A percentile compares a stretch with the other conserved stretches of the same genome.
phyloP scores from a whole-genome alignment of 2,888 invertebrate species.

The Mimachlamys varia region DNA sequence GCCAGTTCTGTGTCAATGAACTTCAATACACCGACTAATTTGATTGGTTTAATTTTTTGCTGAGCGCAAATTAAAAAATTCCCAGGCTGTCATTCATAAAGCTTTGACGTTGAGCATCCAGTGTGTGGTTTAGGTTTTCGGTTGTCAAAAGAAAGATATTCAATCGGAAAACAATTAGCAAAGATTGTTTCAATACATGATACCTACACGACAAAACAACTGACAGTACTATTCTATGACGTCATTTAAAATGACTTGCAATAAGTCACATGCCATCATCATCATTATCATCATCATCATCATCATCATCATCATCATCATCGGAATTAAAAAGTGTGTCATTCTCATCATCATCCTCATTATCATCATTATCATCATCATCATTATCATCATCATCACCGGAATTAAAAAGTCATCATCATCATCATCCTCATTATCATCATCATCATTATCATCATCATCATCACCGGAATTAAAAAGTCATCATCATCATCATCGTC shows the following conservation, averaged over 20 bases:
- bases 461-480: no score
- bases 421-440: no score
- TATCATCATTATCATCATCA: no score
- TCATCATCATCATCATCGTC: no score
- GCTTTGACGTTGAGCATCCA: background rate
- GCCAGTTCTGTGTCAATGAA: background rate
- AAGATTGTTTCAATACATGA: background rate
- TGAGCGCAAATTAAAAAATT: slow-evolving; percentile 18
- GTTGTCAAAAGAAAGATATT: background rate
- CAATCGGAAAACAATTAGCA: slow-evolving; percentile 14
- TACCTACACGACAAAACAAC: background rate
- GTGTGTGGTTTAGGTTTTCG: background rate
- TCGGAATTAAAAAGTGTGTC: no score
- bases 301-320: background rate
- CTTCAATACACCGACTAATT: background rate
- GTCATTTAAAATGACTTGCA: background rate
- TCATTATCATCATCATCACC: no score
- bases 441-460: no score
- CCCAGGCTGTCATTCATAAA: slow-evolving; percentile 34
- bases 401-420: no score
- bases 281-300: background rate
- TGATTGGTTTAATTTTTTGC: background rate
- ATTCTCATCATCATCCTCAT: no score
- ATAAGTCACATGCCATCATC: background rate
- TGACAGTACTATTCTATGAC: background rate